phyloP scores from a whole-genome alignment of 2,888 invertebrate species.

The Macrophya alboannulata region DNA sequence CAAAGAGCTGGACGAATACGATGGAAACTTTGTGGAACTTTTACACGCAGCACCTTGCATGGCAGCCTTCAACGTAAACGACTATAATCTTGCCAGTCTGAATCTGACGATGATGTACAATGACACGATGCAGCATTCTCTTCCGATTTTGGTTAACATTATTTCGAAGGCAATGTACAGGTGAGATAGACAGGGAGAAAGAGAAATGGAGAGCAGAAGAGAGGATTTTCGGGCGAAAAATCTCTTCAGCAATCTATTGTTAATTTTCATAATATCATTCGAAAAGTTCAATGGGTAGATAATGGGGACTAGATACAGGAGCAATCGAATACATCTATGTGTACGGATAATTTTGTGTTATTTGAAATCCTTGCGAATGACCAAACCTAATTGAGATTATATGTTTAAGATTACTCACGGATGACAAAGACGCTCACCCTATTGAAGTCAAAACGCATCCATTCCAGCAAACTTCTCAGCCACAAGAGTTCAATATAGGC shows the following conservation, averaged over 20 bases:
- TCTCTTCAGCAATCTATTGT: neutral
- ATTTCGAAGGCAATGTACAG: conserved; percentile 87
- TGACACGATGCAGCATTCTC: conserved; percentile 89
- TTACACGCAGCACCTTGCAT: conserved; percentile 85
- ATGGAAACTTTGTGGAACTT: conserved; percentile 86
- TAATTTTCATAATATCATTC: neutral
- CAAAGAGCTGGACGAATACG: conserved; percentile 81
- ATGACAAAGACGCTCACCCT: conserved; percentile 77
- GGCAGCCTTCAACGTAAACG: conserved; percentile 85
- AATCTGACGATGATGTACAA: conserved; percentile 87
- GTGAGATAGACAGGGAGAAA: conserved; percentile 75
- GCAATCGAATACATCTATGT: neutral
- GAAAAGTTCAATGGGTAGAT: neutral
- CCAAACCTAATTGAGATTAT: neutral
- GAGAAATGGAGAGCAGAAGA: neutral
- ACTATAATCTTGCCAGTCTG: conserved; percentile 82
- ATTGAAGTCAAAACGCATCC: conserved; percentile 87
- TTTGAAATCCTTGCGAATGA: neutral
- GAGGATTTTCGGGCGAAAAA: neutral
- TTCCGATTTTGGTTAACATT: conserved; percentile 89
- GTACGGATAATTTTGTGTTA: neutral
- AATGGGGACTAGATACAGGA: neutral
- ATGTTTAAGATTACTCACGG: conserved; percentile 77
- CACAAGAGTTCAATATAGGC: conserved; percentile 87
- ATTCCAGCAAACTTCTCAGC: conserved; percentile 88